These are phyloP conservation scores for Syrmaticus mikado DNA, from an alignment of 2,113 vertebrate genomes.

Conservation along the genomic window DNA sequence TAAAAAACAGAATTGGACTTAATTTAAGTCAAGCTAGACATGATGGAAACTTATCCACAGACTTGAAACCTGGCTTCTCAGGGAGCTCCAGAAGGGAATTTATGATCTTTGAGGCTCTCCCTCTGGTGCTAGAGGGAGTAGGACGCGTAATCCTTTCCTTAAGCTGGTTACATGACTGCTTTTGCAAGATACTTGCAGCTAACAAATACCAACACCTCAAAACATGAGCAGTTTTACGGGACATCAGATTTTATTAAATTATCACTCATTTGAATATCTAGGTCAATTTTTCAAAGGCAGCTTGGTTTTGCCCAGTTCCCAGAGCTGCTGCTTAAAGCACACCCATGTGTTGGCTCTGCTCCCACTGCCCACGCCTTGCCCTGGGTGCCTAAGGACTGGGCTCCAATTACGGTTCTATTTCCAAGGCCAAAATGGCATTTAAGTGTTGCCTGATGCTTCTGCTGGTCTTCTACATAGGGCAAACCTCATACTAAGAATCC, in stretches of 20 bases:
- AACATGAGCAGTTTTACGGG: not conserved
- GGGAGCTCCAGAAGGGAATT: not conserved
- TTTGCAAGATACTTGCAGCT: not conserved
- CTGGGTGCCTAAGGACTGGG: too few relatives aligned
- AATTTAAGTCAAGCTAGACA: not conserved
- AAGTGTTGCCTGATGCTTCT: not conserved
- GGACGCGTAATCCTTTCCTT: not conserved
- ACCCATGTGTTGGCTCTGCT: not conserved
- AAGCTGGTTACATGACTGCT: not conserved
- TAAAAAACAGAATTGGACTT: not conserved
- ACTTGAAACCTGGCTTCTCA: not conserved
- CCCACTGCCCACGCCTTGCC: not conserved
- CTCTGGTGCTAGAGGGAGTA: not conserved
- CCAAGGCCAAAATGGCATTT: not conserved
- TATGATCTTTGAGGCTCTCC: not conserved
- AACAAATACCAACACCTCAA: not conserved
- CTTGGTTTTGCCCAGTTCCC: not conserved
- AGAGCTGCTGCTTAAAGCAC: not conserved
- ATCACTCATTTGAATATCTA: not conserved
- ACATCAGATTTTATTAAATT: not conserved
- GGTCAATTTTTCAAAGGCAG: not conserved
- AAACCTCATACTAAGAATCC: not conserved
- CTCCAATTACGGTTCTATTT: not conserved
- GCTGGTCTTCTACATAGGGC: not conserved
- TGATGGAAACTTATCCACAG: not conserved